Percentiles rank a stretch among this genome's conserved stretches.
These are phyloP conservation scores for Prochilodus magdalenae DNA, from an alignment of 2,113 vertebrate species.

Conservation along the genomic window DNA sequence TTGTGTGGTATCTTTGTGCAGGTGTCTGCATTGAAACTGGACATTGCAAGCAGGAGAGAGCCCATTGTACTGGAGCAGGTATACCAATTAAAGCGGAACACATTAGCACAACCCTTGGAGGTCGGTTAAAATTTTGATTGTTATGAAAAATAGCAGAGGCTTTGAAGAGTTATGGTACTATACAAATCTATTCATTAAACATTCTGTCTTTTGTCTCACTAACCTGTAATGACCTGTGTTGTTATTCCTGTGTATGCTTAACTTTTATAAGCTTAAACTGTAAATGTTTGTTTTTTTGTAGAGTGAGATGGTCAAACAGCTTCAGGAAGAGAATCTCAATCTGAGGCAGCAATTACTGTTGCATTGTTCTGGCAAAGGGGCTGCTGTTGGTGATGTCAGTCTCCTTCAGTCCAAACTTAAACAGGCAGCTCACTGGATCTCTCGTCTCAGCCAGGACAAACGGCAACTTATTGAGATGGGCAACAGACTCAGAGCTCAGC, in stretches of 20 bases:
- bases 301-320: slow-evolving; percentile 56
- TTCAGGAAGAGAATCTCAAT: slow-evolving; percentile 60
- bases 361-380: neutral
- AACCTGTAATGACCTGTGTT: neutral
- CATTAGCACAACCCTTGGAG: neutral
- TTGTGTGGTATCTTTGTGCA: slow-evolving; percentile 39
- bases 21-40: slow-evolving; percentile 72
- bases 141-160: neutral
- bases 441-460: slow-evolving; percentile 80
- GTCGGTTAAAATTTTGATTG: neutral
- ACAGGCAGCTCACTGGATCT: slow-evolving; percentile 78
- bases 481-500: slow-evolving; percentile 83
- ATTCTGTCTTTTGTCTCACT: neutral
- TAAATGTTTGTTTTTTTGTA: slow-evolving; percentile 51
- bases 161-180: too few species aligned
- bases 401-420: slow-evolving; percentile 76
- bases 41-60: slow-evolving; percentile 67
- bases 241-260: neutral
- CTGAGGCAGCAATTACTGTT: slow-evolving; percentile 59
- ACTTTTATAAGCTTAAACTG: too few species aligned
- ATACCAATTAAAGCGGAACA: neutral
- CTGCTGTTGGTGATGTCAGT: slow-evolving; percentile 2
- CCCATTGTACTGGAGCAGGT: slow-evolving; percentile 68
- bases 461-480: slow-evolving; percentile 87
- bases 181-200: neutral